phyloP scores from a whole-genome alignment of 2,888 invertebrate species.

The Oscheius sp. region DNA sequence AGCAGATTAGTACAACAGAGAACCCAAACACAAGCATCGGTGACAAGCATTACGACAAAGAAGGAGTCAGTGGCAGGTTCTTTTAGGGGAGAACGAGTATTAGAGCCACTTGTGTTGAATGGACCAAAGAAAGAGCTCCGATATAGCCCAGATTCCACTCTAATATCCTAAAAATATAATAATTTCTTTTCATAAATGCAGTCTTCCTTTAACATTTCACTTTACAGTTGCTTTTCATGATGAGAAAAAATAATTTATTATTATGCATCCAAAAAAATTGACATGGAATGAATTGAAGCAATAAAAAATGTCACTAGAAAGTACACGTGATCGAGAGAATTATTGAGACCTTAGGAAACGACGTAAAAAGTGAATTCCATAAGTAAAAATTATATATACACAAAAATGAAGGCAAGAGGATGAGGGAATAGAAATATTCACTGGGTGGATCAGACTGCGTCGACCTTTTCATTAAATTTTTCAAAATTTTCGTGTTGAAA shows the following conservation, averaged over 20 bases:
- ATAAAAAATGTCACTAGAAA: not conserved
- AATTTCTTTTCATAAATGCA: too few relatives aligned
- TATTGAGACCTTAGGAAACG: not conserved
- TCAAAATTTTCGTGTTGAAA: constrained; percentile 55
- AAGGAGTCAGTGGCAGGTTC: constrained; percentile 16
- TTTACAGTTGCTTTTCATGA: too few relatives aligned
- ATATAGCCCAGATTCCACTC: too few relatives aligned
- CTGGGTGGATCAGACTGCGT: not conserved
- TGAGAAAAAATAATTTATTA: too few relatives aligned
- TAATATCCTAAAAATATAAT: too few relatives aligned
- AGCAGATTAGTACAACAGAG: constrained; percentile 18
- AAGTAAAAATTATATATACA: too few relatives aligned
- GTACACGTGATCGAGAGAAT: not conserved
- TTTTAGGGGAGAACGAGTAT: not conserved
- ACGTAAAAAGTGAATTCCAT: not conserved
- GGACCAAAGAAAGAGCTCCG: too few relatives aligned
- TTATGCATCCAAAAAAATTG: too few relatives aligned
- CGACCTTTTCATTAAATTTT: not conserved
- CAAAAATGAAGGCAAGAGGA: not conserved
- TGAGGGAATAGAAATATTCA: not conserved
- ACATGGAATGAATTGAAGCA: not conserved
- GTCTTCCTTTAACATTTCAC: too few relatives aligned
- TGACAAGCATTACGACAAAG: constrained; percentile 12
- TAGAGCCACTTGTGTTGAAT: not conserved
- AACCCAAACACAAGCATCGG: constrained; percentile 9